Evolutionary conservation across 2,113 vertebrate genomes (phyloP).

Genomic region (Scomber scombrus): DNA sequence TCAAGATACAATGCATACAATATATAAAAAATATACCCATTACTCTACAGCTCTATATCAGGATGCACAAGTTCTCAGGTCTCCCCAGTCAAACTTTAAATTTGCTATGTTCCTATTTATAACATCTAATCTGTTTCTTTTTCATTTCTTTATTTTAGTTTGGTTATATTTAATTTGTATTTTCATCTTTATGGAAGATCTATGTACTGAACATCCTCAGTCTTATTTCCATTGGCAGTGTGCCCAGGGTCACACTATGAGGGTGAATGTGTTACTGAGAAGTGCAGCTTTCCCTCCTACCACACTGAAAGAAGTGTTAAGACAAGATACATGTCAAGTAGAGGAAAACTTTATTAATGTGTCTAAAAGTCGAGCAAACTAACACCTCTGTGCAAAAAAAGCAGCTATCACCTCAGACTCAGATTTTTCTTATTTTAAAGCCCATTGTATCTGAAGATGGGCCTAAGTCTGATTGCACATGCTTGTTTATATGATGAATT

Average conservation of each 20-base stretch:
- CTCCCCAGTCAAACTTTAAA: too few species aligned
- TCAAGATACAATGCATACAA: too few species aligned
- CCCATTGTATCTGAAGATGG: not conserved
- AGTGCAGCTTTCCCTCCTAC: not conserved
- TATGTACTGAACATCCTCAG: constrained; percentile 23
- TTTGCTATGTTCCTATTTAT: not conserved
- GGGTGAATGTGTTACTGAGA: constrained; percentile 17
- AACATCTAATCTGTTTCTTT: not conserved
- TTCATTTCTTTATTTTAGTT: not conserved
- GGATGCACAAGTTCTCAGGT: too few species aligned
- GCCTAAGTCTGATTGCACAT: not conserved
- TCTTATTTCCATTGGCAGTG: constrained; percentile 46
- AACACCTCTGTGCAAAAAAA: not conserved
- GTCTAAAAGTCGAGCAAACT: not conserved
- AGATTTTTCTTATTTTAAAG: not conserved
- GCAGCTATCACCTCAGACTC: not conserved
- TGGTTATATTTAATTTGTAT: not conserved
- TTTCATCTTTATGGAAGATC: constrained; percentile 15
- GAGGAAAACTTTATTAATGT: not conserved
- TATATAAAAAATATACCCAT: too few species aligned
- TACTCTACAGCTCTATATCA: too few species aligned
- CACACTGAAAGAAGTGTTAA: not conserved
- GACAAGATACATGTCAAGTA: not conserved
- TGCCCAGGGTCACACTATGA: constrained; percentile 28
- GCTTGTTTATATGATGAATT: constrained; percentile 3